phyloP scores from a whole-genome alignment of 2,888 invertebrate genomes.

The Latheticus oryzae region DNA sequence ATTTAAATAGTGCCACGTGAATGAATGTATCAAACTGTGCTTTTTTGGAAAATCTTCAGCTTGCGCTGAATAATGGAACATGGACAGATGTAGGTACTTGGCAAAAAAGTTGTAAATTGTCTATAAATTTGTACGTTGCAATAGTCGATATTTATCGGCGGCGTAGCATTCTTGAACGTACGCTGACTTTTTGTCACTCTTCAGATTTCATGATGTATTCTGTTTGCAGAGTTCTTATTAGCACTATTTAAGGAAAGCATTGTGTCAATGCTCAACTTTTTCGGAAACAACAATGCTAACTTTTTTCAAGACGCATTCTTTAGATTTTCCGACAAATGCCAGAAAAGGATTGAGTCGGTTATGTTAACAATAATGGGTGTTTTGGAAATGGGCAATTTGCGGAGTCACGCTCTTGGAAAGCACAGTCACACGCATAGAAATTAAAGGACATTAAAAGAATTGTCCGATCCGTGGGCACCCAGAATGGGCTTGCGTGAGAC shows the following conservation, averaged over 20 bases:
- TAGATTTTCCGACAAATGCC: slow-evolving; percentile 38
- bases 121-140: slow-evolving; percentile 59
- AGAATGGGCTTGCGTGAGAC: slow-evolving; percentile 45
- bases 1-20: slow-evolving; percentile 57
- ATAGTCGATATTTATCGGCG: slow-evolving; percentile 53
- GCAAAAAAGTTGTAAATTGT: slow-evolving; percentile 56
- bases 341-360: background rate
- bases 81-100: slow-evolving; percentile 58
- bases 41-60: slow-evolving; percentile 16
- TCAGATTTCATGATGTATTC: slow-evolving; percentile 62
- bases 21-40: slow-evolving; percentile 41
- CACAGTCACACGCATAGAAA: slow-evolving; percentile 49
- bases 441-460: slow-evolving; percentile 53
- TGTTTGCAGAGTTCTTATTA: slow-evolving; percentile 60
- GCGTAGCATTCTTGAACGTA: slow-evolving; percentile 56
- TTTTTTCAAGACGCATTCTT: slow-evolving; percentile 40
- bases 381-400: slow-evolving; percentile 11
- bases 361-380: too few species aligned
- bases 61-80: slow-evolving; percentile 56
- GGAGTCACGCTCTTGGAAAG: slow-evolving; percentile 45
- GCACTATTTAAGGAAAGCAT: slow-evolving; percentile 62
- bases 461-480: slow-evolving; percentile 55
- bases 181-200: slow-evolving; percentile 56
- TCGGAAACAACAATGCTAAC: slow-evolving; percentile 56
- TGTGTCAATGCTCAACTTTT: slow-evolving; percentile 59